Evolutionary conservation across 30 jellyfish, hydroid and myxozoan species (phyloP).

Genomic region (Turritopsis dohrnii): DNA sequence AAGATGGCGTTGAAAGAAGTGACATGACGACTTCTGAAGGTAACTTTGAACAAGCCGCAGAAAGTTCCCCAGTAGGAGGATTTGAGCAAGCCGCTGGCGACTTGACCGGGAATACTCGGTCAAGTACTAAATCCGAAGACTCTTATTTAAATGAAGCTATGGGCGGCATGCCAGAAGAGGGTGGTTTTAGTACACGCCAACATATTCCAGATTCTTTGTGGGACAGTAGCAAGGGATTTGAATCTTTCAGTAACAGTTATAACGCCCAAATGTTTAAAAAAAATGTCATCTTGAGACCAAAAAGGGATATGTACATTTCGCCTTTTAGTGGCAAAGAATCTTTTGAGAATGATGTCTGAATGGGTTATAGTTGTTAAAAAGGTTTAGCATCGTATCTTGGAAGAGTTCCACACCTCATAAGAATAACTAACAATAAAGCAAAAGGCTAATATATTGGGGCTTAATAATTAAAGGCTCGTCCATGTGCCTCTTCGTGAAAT

Average conservation of each 20-base stretch:
- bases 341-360: constrained; percentile 25
- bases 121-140: constrained; percentile 21
- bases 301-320: constrained; percentile 30
- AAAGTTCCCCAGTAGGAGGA: constrained; percentile 19
- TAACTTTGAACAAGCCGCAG: constrained; percentile 5
- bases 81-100: constrained; percentile 17
- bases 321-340: constrained; percentile 34
- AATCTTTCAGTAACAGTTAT: constrained; percentile 25
- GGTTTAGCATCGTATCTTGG: not conserved
- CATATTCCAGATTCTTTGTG: constrained; percentile 24
- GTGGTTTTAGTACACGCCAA: constrained; percentile 21
- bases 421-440: not conserved
- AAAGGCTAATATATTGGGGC: too few relatives aligned
- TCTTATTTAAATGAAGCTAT: constrained; percentile 26
- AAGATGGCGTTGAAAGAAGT: constrained; percentile 17
- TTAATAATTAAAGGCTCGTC: too few relatives aligned
- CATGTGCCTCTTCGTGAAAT: too few relatives aligned
- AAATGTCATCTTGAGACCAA: constrained; percentile 32
- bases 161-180: constrained; percentile 29
- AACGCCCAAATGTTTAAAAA: constrained; percentile 43
- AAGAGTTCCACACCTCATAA: not conserved
- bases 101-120: constrained; percentile 26
- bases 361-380: too few relatives aligned
- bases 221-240: constrained; percentile 19
- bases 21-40: constrained; percentile 1